Percentiles rank a stretch among this genome's conserved stretches.
Conservation (phyloP, 2,797 vertebrate species). For the Brachymystax lenok region DNA sequence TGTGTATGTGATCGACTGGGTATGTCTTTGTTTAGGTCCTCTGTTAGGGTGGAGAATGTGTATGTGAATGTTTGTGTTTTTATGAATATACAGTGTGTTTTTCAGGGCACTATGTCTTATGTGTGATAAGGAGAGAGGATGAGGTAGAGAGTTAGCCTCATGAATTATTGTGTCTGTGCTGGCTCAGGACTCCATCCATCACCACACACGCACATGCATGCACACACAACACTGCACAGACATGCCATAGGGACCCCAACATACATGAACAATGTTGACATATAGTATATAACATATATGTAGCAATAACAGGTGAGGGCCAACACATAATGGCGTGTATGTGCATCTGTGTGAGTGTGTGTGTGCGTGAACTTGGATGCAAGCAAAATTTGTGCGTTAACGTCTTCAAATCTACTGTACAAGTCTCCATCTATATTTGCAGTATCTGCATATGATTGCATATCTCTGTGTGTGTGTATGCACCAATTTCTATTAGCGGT, state of each 20-base stretch:
- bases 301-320: background rate
- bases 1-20: slow-evolving; percentile 9
- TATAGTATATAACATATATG: background rate
- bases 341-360: background rate
- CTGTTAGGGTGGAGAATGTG: slow-evolving; percentile 5
- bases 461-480: slow-evolving; percentile 6
- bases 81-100: background rate
- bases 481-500: slow-evolving; percentile 71
- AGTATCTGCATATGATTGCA: background rate
- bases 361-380: background rate
- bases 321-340: background rate
- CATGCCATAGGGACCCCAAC: background rate
- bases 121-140: slow-evolving; percentile 26
- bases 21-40: background rate
- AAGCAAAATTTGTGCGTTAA: background rate
- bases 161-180: slow-evolving; percentile 64
- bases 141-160: slow-evolving; percentile 51
- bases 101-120: background rate
- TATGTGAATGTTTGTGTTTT: slow-evolving; percentile 19
- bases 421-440: background rate
- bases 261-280: background rate
- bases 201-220: slow-evolving; percentile 32
- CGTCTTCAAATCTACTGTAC: background rate
- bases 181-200: slow-evolving; percentile 58
- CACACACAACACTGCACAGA: slow-evolving; percentile 6